Base-by-base conservation (phyloP, 1,140 invertebrate genomes). In the Helicoverpa armigera region DNA sequence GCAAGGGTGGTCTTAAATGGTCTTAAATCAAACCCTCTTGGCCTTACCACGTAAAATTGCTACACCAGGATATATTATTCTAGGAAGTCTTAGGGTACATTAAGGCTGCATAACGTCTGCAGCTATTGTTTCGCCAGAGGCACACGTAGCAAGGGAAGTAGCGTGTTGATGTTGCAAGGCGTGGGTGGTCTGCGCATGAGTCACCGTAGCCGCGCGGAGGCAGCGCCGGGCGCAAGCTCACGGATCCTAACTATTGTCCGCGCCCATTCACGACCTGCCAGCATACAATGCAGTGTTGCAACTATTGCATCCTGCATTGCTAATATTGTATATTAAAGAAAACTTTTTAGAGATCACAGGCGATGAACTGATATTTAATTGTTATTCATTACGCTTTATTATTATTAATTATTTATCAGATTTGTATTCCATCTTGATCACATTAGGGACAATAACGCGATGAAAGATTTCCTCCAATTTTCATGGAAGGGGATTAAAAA, bases 171-270 rank as follows among this genome's bases (percentile, higher is more conserved):
- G 50, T 75, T 70, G 54, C 72, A 65, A 82, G 70, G 81, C 69
- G 86, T 86, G 86, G 88, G 88, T 86, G 86, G 88, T 86, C 86
- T 72, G 53, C 48, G 67, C 48, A 77, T 89, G 83, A 87, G 80
- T 86, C 87, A 87, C 16, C n/a, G 16, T 9, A 9, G 12, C 43
- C 67, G 54, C 69, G 70, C 54, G 60, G 78, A 35, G 69, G 60
- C 76, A 72, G 61, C 79, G 73, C 65, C 29, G 43, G 35, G 72
- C 51, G 79, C 82, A 48, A 74, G 12, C 60, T 63, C 31, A 63
- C 74, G 70, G 60, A 65, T 65, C 82, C 69, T 74, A 23, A 23
- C 1, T 23, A 85, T 86, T 87, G 86, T 87, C 67, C 75, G 82
- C 83, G 82, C 81, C 83, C 86, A 89, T 88, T 87, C 86, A 88